phyloP scores from a whole-genome alignment of 2,888 invertebrate genomes.

The Sarcophaga subvicina region DNA sequence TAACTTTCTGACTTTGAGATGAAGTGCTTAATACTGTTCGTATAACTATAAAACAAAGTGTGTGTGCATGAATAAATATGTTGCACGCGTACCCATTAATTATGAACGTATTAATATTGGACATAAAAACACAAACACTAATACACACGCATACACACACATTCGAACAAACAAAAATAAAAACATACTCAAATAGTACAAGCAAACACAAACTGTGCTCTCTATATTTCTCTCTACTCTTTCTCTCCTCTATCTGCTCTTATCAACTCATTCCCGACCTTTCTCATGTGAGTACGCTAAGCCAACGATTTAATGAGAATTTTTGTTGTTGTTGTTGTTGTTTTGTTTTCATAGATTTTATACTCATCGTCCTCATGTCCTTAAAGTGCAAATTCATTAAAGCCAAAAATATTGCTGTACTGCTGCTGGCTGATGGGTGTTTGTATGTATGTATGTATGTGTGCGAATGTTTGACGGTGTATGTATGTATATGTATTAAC shows the following conservation, averaged over 20 bases:
- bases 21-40: background rate
- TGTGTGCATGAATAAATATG: conserved; percentile 32
- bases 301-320: conserved; percentile 49
- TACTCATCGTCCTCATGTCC: conserved; percentile 24
- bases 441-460: too few relatives aligned
- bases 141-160: conserved; percentile 32
- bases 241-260: too few relatives aligned
- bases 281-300: background rate
- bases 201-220: background rate
- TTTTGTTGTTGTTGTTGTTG: too few relatives aligned
- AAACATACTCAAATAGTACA: background rate
- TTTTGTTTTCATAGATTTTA: too few relatives aligned
- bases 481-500: conserved; percentile 5
- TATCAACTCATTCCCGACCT: background rate
- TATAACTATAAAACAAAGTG: conserved; percentile 22
- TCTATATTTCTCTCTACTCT: too few relatives aligned
- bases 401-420: conserved; percentile 47
- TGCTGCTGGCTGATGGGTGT: too few relatives aligned
- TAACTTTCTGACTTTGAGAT: too few relatives aligned
- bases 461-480: background rate
- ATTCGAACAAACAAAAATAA: background rate
- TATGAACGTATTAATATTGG: conserved; percentile 72
- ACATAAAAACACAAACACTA: conserved; percentile 63
- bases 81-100: conserved; percentile 71
- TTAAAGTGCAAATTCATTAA: conserved; percentile 60